Percentiles rank a stretch among this genome's conserved stretches.
Evolutionary conservation across 1,140 invertebrate genomes (phyloP).

Genomic region (Drosophila baimaii): DNA sequence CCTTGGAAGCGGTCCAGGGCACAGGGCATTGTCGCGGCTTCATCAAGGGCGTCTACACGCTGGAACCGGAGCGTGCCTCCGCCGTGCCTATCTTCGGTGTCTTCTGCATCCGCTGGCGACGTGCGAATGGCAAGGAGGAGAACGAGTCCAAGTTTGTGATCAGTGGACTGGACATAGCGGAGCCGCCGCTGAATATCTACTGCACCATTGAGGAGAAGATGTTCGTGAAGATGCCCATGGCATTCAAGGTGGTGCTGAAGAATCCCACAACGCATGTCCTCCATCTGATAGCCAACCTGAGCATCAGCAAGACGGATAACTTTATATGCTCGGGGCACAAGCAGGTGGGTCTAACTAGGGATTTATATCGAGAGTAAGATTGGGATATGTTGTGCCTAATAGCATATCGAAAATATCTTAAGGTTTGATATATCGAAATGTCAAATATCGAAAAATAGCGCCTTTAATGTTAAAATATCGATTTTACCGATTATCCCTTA

Average conservation of each 20-base stretch:
- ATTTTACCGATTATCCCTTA: too few species aligned
- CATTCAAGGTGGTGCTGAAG: constrained; percentile 77
- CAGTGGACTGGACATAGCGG: constrained; percentile 72
- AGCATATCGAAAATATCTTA: too few species aligned
- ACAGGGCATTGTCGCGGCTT: constrained; percentile 80
- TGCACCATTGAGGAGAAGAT: constrained; percentile 84
- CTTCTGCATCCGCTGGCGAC: constrained; percentile 82
- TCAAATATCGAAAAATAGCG: too few species aligned
- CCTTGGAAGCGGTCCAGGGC: constrained; percentile 74
- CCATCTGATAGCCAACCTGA: constrained; percentile 74
- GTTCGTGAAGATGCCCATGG: constrained; percentile 84
- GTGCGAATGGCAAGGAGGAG: constrained; percentile 71
- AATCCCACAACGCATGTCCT: constrained; percentile 78
- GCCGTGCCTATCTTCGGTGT: constrained; percentile 65
- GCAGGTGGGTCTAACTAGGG: constrained; percentile 52
- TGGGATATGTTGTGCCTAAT: too few species aligned
- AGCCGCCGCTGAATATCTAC: constrained; percentile 82
- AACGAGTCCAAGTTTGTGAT: constrained; percentile 84
- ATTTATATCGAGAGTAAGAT: background rate
- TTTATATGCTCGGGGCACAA: constrained; percentile 84
- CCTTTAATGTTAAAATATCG: too few species aligned
- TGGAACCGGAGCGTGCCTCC: constrained; percentile 22
- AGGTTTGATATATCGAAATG: too few species aligned
- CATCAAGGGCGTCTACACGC: constrained; percentile 68
- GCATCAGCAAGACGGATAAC: constrained; percentile 81